These are phyloP conservation scores for Drosophila bocki DNA, from an alignment of 1,140 invertebrate genomes.

Conservation along the genomic window DNA sequence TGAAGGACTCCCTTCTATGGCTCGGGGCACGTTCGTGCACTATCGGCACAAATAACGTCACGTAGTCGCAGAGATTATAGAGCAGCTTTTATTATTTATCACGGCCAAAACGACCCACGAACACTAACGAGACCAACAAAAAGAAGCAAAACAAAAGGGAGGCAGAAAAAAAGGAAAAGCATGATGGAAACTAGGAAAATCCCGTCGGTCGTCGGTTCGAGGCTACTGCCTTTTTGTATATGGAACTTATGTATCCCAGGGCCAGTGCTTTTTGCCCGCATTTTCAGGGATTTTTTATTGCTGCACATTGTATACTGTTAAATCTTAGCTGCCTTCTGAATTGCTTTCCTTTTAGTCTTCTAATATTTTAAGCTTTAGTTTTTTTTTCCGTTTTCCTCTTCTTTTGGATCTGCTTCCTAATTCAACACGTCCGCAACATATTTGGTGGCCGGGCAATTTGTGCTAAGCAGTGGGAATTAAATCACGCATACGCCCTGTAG, in stretches of 20 bases:
- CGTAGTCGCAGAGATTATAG: constrained; percentile 85
- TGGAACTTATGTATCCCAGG: constrained; percentile 30
- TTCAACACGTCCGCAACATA: constrained; percentile 59
- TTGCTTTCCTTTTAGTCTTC: constrained; percentile 71
- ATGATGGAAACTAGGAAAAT: constrained; percentile 50
- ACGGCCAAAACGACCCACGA: constrained; percentile 76
- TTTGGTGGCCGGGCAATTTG: constrained; percentile 31
- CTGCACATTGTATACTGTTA: constrained; percentile 84
- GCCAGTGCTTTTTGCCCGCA: constrained; percentile 26
- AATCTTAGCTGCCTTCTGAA: constrained; percentile 77
- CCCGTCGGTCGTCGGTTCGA: constrained; percentile 67
- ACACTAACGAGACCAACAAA: constrained; percentile 76
- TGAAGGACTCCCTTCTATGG: constrained; percentile 18
- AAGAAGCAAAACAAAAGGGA: constrained; percentile 3
- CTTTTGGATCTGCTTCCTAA: constrained; percentile 35
- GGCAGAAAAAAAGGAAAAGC: constrained; percentile 1
- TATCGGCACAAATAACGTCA: constrained; percentile 85
- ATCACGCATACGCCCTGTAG: constrained; percentile 67
- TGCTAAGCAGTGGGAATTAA: constrained; percentile 42
- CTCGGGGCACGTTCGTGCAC: constrained; percentile 79
- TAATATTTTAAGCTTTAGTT: constrained; percentile 72
- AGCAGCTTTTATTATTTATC: constrained; percentile 85
- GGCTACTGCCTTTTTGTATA: constrained; percentile 11
- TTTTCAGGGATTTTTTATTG: constrained; percentile 82
- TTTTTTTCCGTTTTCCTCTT: background rate